A percentile compares a stretch with the other conserved stretches of the same genome.
These are phyloP conservation scores for Conger conger DNA, from an alignment of 2,113 vertebrate genomes.

Conservation along the genomic window DNA sequence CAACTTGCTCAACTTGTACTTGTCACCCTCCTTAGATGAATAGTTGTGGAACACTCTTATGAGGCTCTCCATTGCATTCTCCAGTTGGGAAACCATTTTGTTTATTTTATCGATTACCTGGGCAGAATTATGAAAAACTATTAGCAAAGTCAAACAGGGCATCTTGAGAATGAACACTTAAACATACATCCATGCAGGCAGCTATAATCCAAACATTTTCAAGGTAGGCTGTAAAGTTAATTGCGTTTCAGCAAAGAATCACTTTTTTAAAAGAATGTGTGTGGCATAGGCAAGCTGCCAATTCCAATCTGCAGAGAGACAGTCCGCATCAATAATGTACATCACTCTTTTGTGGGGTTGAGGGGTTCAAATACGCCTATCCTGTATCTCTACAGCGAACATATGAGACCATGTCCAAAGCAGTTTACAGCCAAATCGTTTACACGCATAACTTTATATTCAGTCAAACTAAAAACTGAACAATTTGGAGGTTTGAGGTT, in stretches of 20 bases:
- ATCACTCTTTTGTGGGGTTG: conserved; percentile 26
- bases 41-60: conserved; percentile 85
- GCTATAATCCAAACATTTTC: background rate
- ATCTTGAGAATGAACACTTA: background rate
- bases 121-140: background rate
- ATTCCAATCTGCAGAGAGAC: conserved; percentile 17
- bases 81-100: conserved; percentile 75
- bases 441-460: background rate
- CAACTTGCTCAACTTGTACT: conserved; percentile 84
- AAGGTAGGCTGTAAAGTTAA: background rate
- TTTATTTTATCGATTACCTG: conserved; percentile 10
- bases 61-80: conserved; percentile 77
- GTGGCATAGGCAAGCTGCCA: conserved; percentile 19
- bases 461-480: background rate
- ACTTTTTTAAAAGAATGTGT: conserved; percentile 26
- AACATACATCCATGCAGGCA: background rate
- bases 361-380: background rate
- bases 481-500: background rate
- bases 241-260: background rate
- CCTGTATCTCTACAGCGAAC: background rate
- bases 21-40: conserved; percentile 87
- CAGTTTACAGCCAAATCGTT: background rate
- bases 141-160: background rate
- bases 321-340: conserved; percentile 42
- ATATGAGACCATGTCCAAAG: conserved; percentile 1